Evolutionary conservation across 1,140 invertebrate genomes (phyloP).

Genomic region (Drosophila ogumai): DNA sequence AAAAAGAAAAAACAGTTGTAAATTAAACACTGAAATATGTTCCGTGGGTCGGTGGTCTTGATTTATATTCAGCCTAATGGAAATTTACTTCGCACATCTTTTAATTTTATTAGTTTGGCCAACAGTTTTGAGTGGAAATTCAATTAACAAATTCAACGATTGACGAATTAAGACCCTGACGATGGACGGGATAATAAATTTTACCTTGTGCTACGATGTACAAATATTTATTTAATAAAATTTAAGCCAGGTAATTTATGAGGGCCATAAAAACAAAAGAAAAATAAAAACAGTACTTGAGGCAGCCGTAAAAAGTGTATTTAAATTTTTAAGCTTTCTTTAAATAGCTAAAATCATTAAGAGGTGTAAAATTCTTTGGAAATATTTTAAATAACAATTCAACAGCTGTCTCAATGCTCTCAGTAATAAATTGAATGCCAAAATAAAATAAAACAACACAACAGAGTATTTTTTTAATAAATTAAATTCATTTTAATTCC

Average conservation of each 20-base stretch:
- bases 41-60: constrained; percentile 1
- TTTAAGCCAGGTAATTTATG: constrained; percentile 6
- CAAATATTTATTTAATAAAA: constrained; percentile 15
- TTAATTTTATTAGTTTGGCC: constrained; percentile 23
- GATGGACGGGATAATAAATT: neutral
- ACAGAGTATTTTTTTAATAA: neutral
- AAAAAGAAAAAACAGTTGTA: constrained; percentile 13
- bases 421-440: neutral
- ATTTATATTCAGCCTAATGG: constrained; percentile 36
- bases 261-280: neutral
- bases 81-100: constrained; percentile 42
- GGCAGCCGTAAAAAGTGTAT: neutral
- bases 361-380: neutral
- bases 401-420: neutral
- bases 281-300: neutral
- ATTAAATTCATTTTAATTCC: neutral
- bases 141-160: constrained; percentile 29
- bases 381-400: neutral
- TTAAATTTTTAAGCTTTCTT: neutral
- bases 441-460: neutral
- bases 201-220: neutral
- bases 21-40: constrained; percentile 31
- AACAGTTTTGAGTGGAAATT: constrained; percentile 20
- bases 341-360: neutral
- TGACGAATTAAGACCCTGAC: constrained; percentile 3